phyloP scores from a whole-genome alignment of 2,113 vertebrate genomes.

The Ariopsis seemanni region DNA sequence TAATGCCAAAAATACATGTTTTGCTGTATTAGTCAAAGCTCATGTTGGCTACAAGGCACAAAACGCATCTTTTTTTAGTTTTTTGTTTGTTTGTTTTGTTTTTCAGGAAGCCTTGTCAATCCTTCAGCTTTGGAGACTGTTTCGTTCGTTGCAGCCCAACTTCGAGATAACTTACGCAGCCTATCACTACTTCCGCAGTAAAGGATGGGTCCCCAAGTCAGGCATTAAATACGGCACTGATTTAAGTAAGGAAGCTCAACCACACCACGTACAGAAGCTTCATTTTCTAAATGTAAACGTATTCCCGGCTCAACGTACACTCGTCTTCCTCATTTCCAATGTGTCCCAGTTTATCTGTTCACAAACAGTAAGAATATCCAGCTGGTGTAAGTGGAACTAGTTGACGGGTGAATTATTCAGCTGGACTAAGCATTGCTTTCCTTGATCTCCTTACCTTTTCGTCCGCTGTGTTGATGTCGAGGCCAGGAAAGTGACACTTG shows the following conservation, averaged over 20 bases:
- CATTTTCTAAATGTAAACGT: neutral
- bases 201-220: slow-evolving; percentile 91
- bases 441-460: slow-evolving; percentile 27
- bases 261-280: neutral
- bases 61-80: neutral
- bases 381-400: slow-evolving; percentile 44
- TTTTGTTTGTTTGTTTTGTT: slow-evolving; percentile 35
- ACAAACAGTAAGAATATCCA: slow-evolving; percentile 50
- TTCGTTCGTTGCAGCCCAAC: slow-evolving; percentile 71
- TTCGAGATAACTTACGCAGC: slow-evolving; percentile 84
- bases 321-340: slow-evolving; percentile 5
- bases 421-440: slow-evolving; percentile 45
- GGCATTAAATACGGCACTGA: slow-evolving; percentile 92
- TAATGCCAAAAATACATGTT: too few relatives aligned
- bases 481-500: slow-evolving; percentile 35
- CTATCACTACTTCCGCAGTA: slow-evolving; percentile 88
- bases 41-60: neutral
- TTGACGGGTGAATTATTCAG: slow-evolving; percentile 57
- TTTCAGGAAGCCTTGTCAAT: slow-evolving; percentile 78
- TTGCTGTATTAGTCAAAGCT: neutral
- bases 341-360: neutral
- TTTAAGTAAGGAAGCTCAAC: slow-evolving; percentile 76
- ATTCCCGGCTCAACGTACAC: neutral
- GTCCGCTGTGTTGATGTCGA: slow-evolving; percentile 14
- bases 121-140: slow-evolving; percentile 80